Evolutionary conservation across 2,113 vertebrate genomes (phyloP).

Genomic region (Gallinago paraguaiae): DNA sequence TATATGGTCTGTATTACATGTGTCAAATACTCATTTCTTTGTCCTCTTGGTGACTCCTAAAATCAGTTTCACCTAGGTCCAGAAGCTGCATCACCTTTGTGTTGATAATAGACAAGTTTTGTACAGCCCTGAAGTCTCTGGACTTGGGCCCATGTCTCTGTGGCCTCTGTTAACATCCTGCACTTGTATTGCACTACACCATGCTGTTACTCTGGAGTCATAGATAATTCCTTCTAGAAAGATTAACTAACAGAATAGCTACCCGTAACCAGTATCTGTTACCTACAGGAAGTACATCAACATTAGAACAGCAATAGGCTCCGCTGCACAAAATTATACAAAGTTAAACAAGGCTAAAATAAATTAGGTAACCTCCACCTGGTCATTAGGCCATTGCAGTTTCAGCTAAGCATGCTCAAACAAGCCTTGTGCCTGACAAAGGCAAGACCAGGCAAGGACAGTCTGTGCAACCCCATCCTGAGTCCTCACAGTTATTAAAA

Average conservation of each 20-base stretch:
- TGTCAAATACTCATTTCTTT: neutral
- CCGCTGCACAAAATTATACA: neutral
- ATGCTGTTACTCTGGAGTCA: neutral
- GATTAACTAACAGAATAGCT: neutral
- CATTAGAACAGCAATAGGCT: neutral
- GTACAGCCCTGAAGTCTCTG: too few species aligned
- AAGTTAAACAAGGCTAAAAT: neutral
- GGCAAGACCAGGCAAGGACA: neutral
- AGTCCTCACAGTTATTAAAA: neutral
- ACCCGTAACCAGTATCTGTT: neutral
- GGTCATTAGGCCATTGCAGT: neutral
- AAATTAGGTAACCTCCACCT: neutral
- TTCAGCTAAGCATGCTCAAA: neutral
- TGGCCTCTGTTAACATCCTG: neutral
- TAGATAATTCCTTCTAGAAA: neutral
- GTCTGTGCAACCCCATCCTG: neutral
- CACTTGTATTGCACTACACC: neutral
- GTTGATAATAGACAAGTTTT: too few species aligned
- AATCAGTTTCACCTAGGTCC: too few species aligned
- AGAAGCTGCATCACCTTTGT: too few species aligned
- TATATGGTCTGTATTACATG: neutral
- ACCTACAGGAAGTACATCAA: neutral
- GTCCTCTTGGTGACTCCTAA: neutral
- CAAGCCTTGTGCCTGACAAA: neutral
- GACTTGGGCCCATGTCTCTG: too few species aligned